phyloP scores from a whole-genome alignment of 2,113 vertebrate species.

The Pseudopipra pipra region DNA sequence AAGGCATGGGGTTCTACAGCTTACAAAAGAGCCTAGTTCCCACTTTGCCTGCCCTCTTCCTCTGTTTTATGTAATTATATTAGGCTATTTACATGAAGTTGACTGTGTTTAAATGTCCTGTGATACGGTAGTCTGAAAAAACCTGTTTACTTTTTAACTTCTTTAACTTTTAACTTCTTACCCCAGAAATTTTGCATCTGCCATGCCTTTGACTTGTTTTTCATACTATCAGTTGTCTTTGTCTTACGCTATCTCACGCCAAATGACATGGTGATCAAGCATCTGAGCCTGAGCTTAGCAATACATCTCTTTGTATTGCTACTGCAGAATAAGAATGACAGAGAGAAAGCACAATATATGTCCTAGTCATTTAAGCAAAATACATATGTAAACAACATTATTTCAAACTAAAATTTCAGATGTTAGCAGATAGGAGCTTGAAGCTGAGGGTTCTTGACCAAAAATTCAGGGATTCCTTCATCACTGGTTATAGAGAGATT shows the following conservation, averaged over 20 bases:
- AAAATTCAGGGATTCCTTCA: not conserved
- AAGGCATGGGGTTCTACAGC: accelerated
- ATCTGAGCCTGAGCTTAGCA: not conserved
- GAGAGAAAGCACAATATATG: not conserved
- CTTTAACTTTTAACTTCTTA: not conserved
- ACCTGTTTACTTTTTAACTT: not conserved
- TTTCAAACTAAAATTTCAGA: not conserved
- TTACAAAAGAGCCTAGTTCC: not conserved
- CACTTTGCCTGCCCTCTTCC: not conserved
- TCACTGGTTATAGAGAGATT: not conserved
- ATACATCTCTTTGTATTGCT: not conserved
- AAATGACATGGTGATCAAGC: not conserved
- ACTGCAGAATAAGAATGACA: not conserved
- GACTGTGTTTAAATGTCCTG: not conserved
- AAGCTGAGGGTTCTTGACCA: not conserved
- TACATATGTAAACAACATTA: not conserved
- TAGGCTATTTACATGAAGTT: not conserved
- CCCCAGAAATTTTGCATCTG: not conserved
- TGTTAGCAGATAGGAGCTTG: not conserved
- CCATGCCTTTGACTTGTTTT: not conserved
- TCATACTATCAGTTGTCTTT: not conserved
- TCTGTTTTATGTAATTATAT: not conserved
- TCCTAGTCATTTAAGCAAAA: not conserved
- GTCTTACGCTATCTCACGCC: not conserved
- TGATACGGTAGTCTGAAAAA: not conserved